Evolutionary conservation across 2,113 vertebrate genomes (phyloP).

Genomic region (Eudorcas thomsonii): DNA sequence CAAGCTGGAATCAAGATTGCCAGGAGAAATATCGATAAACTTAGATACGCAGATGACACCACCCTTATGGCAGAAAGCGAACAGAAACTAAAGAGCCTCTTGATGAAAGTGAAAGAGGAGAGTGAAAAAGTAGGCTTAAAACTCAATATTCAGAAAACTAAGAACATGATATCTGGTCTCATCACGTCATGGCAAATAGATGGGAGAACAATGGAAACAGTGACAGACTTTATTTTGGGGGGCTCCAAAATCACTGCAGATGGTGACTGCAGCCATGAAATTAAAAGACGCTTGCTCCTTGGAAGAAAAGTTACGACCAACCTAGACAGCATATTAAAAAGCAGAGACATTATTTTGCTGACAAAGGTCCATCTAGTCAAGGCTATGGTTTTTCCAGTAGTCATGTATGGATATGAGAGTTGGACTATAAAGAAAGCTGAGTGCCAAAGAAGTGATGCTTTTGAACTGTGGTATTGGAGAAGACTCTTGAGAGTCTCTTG

Average conservation of each 20-base stretch:
- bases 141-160: not conserved
- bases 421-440: not conserved
- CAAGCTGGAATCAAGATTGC: not conserved
- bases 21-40: not conserved
- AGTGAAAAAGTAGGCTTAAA: not conserved
- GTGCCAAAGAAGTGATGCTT: not conserved
- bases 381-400: not conserved
- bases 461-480: not conserved
- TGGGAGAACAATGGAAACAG: not conserved
- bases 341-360: not conserved
- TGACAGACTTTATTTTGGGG: not conserved
- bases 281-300: not conserved
- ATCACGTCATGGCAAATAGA: not conserved
- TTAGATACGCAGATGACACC: not conserved
- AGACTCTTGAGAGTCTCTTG: not conserved
- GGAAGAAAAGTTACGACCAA: not conserved
- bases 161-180: not conserved
- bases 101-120: not conserved
- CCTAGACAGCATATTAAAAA: not conserved
- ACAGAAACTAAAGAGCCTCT: not conserved
- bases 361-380: not conserved
- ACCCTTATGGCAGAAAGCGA: not conserved
- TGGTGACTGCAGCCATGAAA: not conserved
- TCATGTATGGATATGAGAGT: not conserved
- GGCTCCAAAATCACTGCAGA: not conserved